Evolutionary conservation across 2,113 vertebrate species (phyloP).

Genomic region (Alethe castanea): DNA sequence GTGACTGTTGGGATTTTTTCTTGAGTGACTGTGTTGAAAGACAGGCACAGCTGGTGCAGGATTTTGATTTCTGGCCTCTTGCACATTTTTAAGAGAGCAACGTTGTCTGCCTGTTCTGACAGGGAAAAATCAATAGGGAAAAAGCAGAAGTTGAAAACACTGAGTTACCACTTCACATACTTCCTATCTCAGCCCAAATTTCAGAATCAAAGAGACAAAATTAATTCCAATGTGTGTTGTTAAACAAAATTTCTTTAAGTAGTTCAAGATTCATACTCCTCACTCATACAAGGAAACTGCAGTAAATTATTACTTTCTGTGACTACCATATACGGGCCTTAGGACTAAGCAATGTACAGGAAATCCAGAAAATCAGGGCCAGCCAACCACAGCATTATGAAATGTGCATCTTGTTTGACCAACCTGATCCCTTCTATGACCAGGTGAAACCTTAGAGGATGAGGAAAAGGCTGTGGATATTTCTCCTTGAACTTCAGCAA

Average conservation of each 20-base stretch:
- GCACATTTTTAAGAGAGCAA: neutral
- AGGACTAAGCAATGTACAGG: neutral
- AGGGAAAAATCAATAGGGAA: neutral
- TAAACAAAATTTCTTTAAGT: neutral
- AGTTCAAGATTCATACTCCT: neutral
- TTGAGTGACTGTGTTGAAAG: neutral
- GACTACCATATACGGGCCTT: neutral
- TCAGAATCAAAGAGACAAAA: neutral
- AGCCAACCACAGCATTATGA: neutral
- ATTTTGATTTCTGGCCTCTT: neutral
- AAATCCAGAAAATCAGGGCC: neutral
- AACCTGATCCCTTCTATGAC: neutral
- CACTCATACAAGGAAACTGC: neutral
- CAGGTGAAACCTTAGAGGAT: neutral
- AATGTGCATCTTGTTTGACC: neutral
- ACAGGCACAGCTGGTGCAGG: neutral
- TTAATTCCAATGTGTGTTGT: neutral
- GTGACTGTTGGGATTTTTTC: neutral
- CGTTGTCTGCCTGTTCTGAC: neutral
- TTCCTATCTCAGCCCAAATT: neutral
- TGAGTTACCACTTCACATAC: neutral
- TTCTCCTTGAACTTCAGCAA: neutral
- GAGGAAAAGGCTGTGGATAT: neutral
- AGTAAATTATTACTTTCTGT: neutral
- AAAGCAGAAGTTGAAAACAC: neutral